phyloP scores from a whole-genome alignment of 2,113 vertebrate genomes.

The Oxyruncus cristatus region DNA sequence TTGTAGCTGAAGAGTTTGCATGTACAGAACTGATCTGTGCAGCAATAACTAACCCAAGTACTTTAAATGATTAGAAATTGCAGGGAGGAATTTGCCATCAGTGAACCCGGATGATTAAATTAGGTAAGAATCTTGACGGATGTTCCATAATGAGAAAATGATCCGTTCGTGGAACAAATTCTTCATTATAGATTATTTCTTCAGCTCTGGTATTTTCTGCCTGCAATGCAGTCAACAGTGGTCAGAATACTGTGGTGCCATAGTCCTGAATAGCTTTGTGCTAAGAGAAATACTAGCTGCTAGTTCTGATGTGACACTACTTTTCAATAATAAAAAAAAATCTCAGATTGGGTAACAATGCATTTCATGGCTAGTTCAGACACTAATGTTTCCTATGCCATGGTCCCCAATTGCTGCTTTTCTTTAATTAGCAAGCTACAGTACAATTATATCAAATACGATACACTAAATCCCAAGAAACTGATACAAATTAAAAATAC shows the following conservation, averaged over 20 bases:
- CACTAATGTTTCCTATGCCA: neutral
- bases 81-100: neutral
- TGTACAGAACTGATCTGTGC: neutral
- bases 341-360: neutral
- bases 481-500: neutral
- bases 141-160: slow-evolving; percentile 1
- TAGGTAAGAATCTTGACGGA: neutral
- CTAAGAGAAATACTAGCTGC: neutral
- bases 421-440: neutral
- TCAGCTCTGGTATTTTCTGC: neutral
- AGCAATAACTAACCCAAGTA: neutral
- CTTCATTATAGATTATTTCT: neutral
- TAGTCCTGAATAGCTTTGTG: fast-evolving
- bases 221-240: neutral
- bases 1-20: neutral
- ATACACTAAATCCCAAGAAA: neutral
- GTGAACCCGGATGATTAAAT: neutral
- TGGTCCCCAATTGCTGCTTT: neutral
- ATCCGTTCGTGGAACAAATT: neutral
- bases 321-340: neutral
- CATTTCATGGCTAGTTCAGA: neutral
- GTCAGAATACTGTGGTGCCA: neutral
- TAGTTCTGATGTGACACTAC: neutral
- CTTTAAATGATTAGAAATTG: neutral
- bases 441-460: neutral